Evolutionary conservation across 2,888 invertebrate genomes (phyloP), one percentile per base, ranked within the genome.

Genomic region (Drosophila formosana): DNA sequence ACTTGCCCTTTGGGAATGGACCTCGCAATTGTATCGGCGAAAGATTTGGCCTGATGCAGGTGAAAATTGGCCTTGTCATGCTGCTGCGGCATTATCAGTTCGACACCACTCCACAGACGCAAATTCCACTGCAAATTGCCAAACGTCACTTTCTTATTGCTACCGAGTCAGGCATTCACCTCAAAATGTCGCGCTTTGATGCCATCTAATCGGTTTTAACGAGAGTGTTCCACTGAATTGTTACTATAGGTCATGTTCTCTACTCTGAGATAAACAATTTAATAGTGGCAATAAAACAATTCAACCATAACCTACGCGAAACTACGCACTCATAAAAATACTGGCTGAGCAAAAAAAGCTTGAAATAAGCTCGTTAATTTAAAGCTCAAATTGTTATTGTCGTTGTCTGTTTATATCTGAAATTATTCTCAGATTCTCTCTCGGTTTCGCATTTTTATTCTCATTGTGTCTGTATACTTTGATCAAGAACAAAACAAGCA

Each of bases 1-100:
- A 87, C 68, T 64, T 92, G 9, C 90, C 91, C 0, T 92, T 92
- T 55, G 91, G 92, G 0, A 90, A 89, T 45, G 92, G 92, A 18
- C 92, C 91, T 0, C 81, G 91, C 0, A 90, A 82, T 39, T 92
- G 92, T 52, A 90, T 92, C 51, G 92, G 91, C 0, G 58, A 88
- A 30, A 79, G 92, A 18, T 92, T 92, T 68, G 91, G 90, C 4
- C 85, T 87, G 58, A 72, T 91, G 82, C 91, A 91, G 60, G 74
- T 84, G 4, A 81, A 85, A 63, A 79, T 91, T 56, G 91, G 90
- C 2, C 58, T 92, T 1, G 68, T 82, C 3, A 43, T 43, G 3
- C 37, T 64, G 11, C 45, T 75, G 43, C 72, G 55, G 4, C 53
- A 74, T 30, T 91, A 67, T 47, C 65, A 43, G 1, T 56, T 78